phyloP scores from a whole-genome alignment of 1,140 invertebrate genomes.

The Hyles vespertilio region DNA sequence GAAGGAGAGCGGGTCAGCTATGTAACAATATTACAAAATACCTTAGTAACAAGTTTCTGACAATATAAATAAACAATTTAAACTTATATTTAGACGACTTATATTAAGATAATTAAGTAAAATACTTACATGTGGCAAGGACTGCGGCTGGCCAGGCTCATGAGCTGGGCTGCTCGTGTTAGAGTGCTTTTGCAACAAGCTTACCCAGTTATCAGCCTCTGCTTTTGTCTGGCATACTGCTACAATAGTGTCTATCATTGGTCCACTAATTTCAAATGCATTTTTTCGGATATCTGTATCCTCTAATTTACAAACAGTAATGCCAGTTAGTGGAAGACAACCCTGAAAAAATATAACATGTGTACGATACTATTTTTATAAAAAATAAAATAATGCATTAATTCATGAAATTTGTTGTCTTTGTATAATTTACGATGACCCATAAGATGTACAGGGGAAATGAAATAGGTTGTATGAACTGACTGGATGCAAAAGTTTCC shows the following conservation, averaged over 20 bases:
- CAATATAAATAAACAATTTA: slow-evolving; percentile 22
- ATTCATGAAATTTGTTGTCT: no score
- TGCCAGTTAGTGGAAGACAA: slow-evolving; percentile 91
- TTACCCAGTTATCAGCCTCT: slow-evolving; percentile 92
- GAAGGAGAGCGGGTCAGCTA: slow-evolving; percentile 72
- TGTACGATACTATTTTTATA: neutral
- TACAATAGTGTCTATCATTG: slow-evolving; percentile 92
- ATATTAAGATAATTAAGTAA: neutral
- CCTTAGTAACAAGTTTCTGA: slow-evolving; percentile 11
- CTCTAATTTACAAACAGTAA: slow-evolving; percentile 85
- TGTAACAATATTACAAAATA: slow-evolving; percentile 42
- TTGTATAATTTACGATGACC: no score
- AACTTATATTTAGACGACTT: slow-evolving; percentile 13
- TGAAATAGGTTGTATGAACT: no score
- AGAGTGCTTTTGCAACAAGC: slow-evolving; percentile 83
- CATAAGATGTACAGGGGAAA: no score
- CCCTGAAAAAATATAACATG: slow-evolving; percentile 78
- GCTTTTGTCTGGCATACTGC: slow-evolving; percentile 90
- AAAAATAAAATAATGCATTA: neutral
- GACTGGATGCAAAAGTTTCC: no score
- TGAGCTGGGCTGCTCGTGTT: slow-evolving; percentile 61
- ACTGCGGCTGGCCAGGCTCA: slow-evolving; percentile 64
- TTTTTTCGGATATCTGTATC: slow-evolving; percentile 88
- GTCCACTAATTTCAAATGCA: slow-evolving; percentile 95
- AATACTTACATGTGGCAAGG: slow-evolving; percentile 70